phyloP scores from a whole-genome alignment of 2,113 vertebrate genomes.

The Anguilla japonica region DNA sequence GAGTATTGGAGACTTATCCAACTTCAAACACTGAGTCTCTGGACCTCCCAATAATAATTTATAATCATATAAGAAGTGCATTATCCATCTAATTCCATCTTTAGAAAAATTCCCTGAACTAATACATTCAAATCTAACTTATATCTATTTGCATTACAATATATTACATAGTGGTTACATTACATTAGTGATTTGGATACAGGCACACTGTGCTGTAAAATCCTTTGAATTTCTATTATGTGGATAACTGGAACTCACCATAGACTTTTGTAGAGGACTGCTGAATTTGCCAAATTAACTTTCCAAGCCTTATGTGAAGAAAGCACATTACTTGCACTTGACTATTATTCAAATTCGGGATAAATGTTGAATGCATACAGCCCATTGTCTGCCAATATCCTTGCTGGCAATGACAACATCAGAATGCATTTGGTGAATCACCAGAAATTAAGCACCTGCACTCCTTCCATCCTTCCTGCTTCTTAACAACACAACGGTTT shows the following conservation, averaged over 20 bases:
- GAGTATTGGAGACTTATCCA: conserved; percentile 12
- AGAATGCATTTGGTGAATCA: conserved; percentile 28
- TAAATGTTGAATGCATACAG: no score
- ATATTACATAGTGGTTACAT: no score
- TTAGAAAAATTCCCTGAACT: not conserved
- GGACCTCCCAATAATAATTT: not conserved
- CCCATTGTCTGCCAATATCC: no score
- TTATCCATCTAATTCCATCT: conserved; percentile 9
- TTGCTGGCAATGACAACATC: conserved; percentile 14
- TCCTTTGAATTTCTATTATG: no score
- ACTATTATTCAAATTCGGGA: no score
- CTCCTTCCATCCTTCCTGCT: no score
- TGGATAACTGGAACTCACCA: no score
- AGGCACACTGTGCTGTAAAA: no score
- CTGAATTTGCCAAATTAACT: not conserved
- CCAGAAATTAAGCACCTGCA: conserved; percentile 68
- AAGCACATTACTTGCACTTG: not conserved
- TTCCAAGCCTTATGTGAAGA: not conserved
- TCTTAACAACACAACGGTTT: no score
- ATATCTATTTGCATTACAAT: no score
- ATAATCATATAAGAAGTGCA: conserved; percentile 11
- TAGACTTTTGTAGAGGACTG: not conserved
- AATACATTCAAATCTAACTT: no score
- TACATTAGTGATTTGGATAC: no score
- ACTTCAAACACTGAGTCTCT: conserved; percentile 4